Base-by-base conservation (phyloP, 2,888 invertebrate genomes). In the Drosophila koepferae region DNA sequence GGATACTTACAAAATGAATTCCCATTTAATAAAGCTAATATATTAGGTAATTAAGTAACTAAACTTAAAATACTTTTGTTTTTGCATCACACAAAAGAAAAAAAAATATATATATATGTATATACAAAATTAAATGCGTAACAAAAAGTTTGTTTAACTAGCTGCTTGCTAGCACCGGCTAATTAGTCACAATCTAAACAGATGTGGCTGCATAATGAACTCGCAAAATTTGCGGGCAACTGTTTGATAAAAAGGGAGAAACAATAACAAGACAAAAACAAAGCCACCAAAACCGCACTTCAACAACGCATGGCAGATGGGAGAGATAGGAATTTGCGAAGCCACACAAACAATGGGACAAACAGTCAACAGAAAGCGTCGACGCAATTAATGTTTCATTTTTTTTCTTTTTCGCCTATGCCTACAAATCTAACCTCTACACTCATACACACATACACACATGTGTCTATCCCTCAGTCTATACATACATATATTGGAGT, bases 371-470 rank as follows among this genome's bases (percentile, higher is more conserved):
- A 51, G 69, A 79, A 78, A 67, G 55, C 63, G 70, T 76, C 74
- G 80, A 82, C 56, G 67, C 70, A 81, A 81, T 81, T 81, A 83
- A 73, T 59, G 46, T 68, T 72, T 68, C 51, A 66, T 66, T 44
- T 20, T 44, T 20, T 12, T 20, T 44, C 5, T 12, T 70, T 67
- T 59, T 44, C 14, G 12, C 48, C 28, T n/a, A n/a, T 43, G 53
- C 43, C 18, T 58, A 34, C 48, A 71, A 53, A 54, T 71, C 54
- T 43, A 69, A 40, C 23, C 38, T 38, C 49, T n/a, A 34, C 53
- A 36, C 53, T n/a, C 43, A 41, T 43, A 43, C 18, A 31, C 38
- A 40, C 20, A 38, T 4, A 38, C 16, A 38, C 6, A 40, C n/a
- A 23, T 5, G n/a, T 16, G 7, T 16, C 14, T 20, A 51, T 54